Evolutionary conservation across 2,797 vertebrate species (phyloP).

Genomic region (Linurgus olivaceus): DNA sequence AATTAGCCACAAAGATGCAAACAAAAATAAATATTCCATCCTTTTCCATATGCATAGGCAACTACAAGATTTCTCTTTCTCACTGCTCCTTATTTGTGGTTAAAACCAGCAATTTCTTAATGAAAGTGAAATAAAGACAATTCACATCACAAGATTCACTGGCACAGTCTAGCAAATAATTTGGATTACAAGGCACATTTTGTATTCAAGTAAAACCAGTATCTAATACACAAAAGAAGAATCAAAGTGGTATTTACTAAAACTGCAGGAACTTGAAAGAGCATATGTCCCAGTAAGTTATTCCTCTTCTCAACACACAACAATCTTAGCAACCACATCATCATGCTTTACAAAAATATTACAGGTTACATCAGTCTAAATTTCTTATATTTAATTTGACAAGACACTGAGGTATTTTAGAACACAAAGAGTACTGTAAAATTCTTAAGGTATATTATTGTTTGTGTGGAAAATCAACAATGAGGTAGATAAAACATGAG

Average conservation of each 20-base stretch:
- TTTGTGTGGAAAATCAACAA: not conserved
- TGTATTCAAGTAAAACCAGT: not conserved
- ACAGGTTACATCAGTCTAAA: not conserved
- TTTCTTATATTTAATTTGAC: not conserved
- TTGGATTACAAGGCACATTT: not conserved
- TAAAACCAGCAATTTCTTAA: not conserved
- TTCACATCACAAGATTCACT: not conserved
- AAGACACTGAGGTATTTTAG: not conserved
- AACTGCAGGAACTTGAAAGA: not conserved
- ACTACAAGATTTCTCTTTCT: not conserved
- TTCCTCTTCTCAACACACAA: not conserved
- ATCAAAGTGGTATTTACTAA: not conserved
- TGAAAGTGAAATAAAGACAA: not conserved
- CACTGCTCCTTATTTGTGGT: not conserved
- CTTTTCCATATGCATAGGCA: not conserved
- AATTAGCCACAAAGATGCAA: not conserved
- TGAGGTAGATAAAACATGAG: not conserved
- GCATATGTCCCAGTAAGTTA: fast-evolving
- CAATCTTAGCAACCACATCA: not conserved
- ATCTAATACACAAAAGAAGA: not conserved
- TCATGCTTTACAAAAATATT: not conserved
- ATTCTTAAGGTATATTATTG: not conserved
- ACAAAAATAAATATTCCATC: not conserved
- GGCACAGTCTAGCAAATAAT: not conserved
- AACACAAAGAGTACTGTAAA: not conserved